Evolutionary conservation across 2,888 invertebrate species (phyloP), one percentile per base, ranked within the genome.

Genomic region (Carpatolechia fugitivella): DNA sequence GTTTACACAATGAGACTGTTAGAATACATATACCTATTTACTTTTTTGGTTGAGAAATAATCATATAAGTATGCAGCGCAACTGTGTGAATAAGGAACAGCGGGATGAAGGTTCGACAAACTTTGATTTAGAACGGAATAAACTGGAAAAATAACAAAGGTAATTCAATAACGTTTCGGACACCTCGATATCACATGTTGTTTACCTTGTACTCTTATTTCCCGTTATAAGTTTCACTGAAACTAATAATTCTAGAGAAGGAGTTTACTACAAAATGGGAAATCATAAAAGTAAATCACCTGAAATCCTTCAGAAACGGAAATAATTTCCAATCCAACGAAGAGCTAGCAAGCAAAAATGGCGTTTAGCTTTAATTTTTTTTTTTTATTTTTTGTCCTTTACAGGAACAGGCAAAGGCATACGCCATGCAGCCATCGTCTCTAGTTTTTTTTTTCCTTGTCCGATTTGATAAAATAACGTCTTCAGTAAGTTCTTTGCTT

Each of bases 171-270:
- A 63, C 63, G 62, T 62, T 31, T 58, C 36, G 49, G 56, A 54
- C 56, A 60, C 16, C 62, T 60, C 46, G 61, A 66, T 71, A 16
- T 41, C 60, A 67, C 71, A 35, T 72, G 72, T 80, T 74, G 75
- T 78, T 80, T 80, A 80, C 82, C 80, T 79, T 77, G 76, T 60
- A 20, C 4, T 20, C 35, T 3, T 33, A 5, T 16, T 49, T 35
- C 38, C 29, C n/a, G 50, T 24, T 24, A 5, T 1, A 20, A n/a
- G 7, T 20, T 24, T 29, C 29, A 10, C 44, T 13, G 5, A 44
- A 29, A 13, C 13, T 1, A 29, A 29, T 29, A 5, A 6, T 20
- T 20, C 11, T 2, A 7, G n/a, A 29, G 5, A 2, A 29, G 24
- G 13, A 29, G 29, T 29, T 7, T 1, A 29, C 20, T 13, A 20